Base-by-base conservation (phyloP, 1,140 invertebrate species). In the Holotrichia oblita region DNA sequence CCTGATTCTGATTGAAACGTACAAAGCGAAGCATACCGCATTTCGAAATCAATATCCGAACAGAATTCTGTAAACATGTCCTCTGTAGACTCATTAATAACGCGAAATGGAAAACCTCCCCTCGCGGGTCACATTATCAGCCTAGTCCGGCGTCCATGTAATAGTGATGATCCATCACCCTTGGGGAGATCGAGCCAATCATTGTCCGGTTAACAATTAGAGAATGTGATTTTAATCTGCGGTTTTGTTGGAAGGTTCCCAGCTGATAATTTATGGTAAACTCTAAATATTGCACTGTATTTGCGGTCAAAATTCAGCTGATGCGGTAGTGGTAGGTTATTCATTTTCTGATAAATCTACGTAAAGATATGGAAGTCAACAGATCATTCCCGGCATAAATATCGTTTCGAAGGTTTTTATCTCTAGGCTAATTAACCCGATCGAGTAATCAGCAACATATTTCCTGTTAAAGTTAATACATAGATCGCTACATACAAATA, bases 211-310 rank as follows among this genome's bases (percentile, higher is more conserved):
- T 81, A 81, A 81, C 80, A 81, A 81, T 81, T 81, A 81, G 76
- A 80, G 79, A 82, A 78, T 83, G 80, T 74, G 80, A 81, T 81
- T 81, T 81, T 80, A 81, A 81, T 81, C 80, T 80, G 69, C 77
- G 79, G 79, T 81, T 78, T 80, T 75, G 80, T 76, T 75, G 24
- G 72, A 12, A 64, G 3, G 24, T 6, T 9, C 20, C 61, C 17
- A 22, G 12, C 17, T 40, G 40, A 42, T 73, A 73, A 73, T 73
- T 73, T 73, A 73, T 41, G 72, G 72, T 73, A 41, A 40, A 69
- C 64, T 34, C 20, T 22, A 69, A 73, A 41, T 73, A 73, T 73
- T 42, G 40, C 40, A 73, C 40, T 73, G 61, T 64, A 64, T 64
- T 64, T 64, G 61, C 61, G 61, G 61, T 64, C 17, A 64, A 64